Evolutionary conservation across 2,113 vertebrate species (phyloP).

Genomic region (Andinoacara biseriatus): DNA sequence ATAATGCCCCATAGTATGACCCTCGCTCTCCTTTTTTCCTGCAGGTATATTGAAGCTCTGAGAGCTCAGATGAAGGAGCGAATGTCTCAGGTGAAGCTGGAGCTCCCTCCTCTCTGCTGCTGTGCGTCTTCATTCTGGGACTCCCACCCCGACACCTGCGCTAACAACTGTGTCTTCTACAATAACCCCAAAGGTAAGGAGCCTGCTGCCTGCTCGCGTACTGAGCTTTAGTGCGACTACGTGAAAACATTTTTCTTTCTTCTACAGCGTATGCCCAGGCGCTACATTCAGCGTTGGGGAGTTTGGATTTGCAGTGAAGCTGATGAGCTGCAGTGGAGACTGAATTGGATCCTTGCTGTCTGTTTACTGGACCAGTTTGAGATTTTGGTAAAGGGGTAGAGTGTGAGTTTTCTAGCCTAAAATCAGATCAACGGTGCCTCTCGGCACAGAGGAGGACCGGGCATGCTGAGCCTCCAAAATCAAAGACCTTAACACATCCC

Average conservation of each 20-base stretch:
- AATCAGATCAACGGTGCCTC: not conserved
- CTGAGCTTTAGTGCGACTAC: not conserved
- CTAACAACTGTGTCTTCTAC: slow-evolving; percentile 95
- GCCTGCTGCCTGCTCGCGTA: not conserved
- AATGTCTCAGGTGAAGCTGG: slow-evolving; percentile 76
- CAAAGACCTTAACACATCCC: not conserved
- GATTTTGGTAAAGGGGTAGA: not conserved
- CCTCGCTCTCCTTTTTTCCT: not conserved
- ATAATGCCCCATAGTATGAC: not conserved
- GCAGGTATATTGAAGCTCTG: slow-evolving; percentile 87
- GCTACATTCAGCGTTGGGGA: slow-evolving; percentile 83
- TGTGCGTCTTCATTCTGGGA: slow-evolving; percentile 92
- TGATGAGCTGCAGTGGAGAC: not conserved
- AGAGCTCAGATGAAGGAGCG: slow-evolving; percentile 85
- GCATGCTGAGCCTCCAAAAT: not conserved
- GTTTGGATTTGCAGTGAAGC: slow-evolving; percentile 68
- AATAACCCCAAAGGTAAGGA: slow-evolving; percentile 85
- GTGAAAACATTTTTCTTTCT: not conserved
- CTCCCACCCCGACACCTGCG: slow-evolving; percentile 91
- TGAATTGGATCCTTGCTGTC: not conserved
- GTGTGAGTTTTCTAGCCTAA: not conserved
- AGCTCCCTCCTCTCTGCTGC: slow-evolving; percentile 88
- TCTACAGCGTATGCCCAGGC: slow-evolving; percentile 86
- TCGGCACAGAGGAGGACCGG: not conserved
- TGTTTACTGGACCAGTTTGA: not conserved